Base-by-base conservation (phyloP, 2,888 invertebrate species). In the Aplocera efformata region DNA sequence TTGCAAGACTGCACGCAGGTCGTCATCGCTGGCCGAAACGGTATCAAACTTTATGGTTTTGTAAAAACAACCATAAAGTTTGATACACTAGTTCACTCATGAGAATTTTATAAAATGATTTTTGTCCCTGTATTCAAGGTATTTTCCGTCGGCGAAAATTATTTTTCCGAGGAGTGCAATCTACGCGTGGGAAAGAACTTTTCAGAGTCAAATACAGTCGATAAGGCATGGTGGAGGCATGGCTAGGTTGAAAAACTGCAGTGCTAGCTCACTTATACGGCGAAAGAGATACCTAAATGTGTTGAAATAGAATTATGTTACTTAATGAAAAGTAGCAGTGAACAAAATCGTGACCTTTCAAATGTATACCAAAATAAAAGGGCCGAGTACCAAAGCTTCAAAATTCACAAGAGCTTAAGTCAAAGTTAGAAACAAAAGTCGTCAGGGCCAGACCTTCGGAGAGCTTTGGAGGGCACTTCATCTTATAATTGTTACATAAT, bases 21-120 rank as follows among this genome's bases (percentile, higher is more conserved):
- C 33, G 98, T 97, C 3, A 97, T 98, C 53, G 98, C 97, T 32
- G 98, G 98, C 7, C 88, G 98, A 75, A 96, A 96, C 90, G 94
- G 98, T 97, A 90, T 88, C 24, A n/a, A n/a, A 24, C 9, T 3
- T n/a, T n/a, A n/a, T n/a, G n/a, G n/a, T n/a, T n/a, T n/a, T n/a
- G n/a, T n/a, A n/a, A n/a, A 32, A 3, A 32, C 3, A 22, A 22
- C 1, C 22, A 22, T 6, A n/a, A 22, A 7, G 3, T 7, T 22
- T 22, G 3, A 22, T 22, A 2, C 22, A 5, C 1, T 5, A 22
- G n/a, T n/a, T n/a, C n/a, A n/a, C n/a, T n/a, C 5, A 17, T 3
- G 13, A 3, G 5, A 3, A 17, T 17, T 3, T 17, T 17, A 17
- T 17, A 3, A 3, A 3, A 17, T 17, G 2, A 3, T 17, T 56